Conservation (phyloP, 2,888 invertebrate species). For the Zaprionus lineosus region DNA sequence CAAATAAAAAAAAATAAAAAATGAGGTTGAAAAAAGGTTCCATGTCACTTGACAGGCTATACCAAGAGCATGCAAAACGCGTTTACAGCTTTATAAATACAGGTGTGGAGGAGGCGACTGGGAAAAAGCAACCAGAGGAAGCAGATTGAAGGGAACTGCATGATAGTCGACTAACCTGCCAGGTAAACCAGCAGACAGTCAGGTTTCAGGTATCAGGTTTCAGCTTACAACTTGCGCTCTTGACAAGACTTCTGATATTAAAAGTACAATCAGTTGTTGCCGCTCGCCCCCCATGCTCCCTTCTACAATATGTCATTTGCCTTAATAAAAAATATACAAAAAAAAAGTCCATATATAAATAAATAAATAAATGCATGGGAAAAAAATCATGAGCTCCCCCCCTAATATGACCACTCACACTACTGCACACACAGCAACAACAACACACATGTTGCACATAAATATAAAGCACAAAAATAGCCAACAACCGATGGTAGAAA, state of each 20-base stretch:
- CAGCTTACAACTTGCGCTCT: conserved; percentile 9
- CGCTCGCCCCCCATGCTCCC: too few species aligned
- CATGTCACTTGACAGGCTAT: conserved; percentile 43
- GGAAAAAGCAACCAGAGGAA: too few species aligned
- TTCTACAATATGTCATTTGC: conserved; percentile 26
- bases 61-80: conserved; percentile 31
- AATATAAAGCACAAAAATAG: conserved; percentile 27
- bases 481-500: conserved; percentile 8
- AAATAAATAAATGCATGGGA: conserved; percentile 1
- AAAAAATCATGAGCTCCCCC: too few species aligned
- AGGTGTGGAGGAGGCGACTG: neutral
- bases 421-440: too few species aligned
- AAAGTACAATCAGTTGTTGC: conserved; percentile 11
- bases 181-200: conserved; percentile 9
- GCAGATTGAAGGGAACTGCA: too few species aligned
- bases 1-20: too few species aligned
- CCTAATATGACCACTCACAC: too few species aligned
- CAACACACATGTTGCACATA: conserved; percentile 34
- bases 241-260: conserved; percentile 28
- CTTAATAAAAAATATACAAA: conserved; percentile 15
- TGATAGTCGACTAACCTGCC: conserved; percentile 27
- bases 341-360: neutral
- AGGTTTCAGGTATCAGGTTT: conserved; percentile 15
- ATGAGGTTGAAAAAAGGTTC: too few species aligned
- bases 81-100: conserved; percentile 20